Base-by-base conservation (phyloP, 2,888 invertebrate species). In the Molorchus minor region DNA sequence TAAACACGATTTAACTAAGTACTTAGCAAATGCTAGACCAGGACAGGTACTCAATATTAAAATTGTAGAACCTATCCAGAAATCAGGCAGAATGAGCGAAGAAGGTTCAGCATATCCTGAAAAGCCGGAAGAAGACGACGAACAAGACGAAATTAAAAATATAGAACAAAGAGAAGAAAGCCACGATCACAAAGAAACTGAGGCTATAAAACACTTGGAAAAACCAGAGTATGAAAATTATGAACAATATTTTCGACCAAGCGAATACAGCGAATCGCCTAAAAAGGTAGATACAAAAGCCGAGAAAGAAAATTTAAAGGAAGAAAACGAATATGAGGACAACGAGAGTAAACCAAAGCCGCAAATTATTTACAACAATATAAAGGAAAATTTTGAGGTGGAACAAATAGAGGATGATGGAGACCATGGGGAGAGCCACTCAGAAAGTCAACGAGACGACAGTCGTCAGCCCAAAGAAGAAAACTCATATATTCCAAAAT, bases 301-400 rank as follows among this genome's bases (percentile, higher is more conserved):
- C 19, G 43, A 36, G n/a, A 41, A 56, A 55, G 49, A 46, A 33
- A n/a, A 33, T 33, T 10, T 33, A 33, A 33, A 12, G n/a, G 33
- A 33, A 10, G 33, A 33, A 33, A 33, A 3, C 13, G 52, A 52
- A 8, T 17, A 52, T 41, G 52, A 51, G 3, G 30, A 41, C 35
- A 33, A n/a, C 20, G 59, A 49, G 46, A 55, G 40, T 17, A 35
- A 13, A 33, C 52, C 60, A 60, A 36, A 62, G 57, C 30, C 52
- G 46, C 59, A 60, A 41, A 43, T 52, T 15, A 25, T 61, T n/a
- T 58, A 46, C 7, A 56, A 64, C 4, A 60, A 60, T n/a, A 62
- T 64, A 21, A 54, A 60, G 0, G 61, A 67, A 19, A 57, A 61
- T 25, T 67, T 67, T 49, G 61, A 64, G 12, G 58, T 64, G 15